Conservation (phyloP, 2,113 vertebrate species). For the Elephas maximus region DNA sequence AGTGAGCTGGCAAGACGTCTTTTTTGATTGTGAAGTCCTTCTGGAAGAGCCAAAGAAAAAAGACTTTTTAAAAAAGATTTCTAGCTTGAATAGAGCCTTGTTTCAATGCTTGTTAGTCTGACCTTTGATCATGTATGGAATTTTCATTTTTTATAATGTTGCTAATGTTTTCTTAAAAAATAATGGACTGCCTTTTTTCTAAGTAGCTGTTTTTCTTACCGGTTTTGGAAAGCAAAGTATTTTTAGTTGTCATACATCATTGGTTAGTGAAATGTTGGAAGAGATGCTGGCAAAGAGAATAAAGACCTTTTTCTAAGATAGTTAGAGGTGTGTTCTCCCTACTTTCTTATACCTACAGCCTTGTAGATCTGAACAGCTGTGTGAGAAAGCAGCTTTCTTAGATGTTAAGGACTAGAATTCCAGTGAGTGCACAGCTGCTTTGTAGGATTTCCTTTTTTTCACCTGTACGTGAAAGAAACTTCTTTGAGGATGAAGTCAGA, state of each 20-base stretch:
- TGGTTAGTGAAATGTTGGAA: conserved; percentile 54
- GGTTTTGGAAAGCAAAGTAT: conserved; percentile 24
- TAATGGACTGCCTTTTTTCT: background rate
- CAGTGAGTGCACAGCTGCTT: background rate
- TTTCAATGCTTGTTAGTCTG: background rate
- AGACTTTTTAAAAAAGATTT: background rate
- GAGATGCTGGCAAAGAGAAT: conserved; percentile 12
- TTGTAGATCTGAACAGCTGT: background rate
- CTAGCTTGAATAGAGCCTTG: background rate
- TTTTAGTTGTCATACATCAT: conserved; percentile 40
- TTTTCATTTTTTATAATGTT: conserved; percentile 28
- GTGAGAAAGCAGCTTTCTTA: background rate
- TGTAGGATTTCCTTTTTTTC: background rate
- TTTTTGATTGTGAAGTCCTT: background rate
- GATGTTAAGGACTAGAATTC: background rate
- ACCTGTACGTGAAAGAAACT: background rate
- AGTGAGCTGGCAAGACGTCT: background rate
- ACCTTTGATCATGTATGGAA: background rate
- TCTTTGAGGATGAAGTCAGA: background rate
- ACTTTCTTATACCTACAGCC: background rate
- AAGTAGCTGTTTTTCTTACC: conserved; percentile 53
- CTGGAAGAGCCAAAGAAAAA: background rate
- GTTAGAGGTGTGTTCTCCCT: background rate
- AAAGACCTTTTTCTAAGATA: background rate
- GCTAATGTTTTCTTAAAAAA: background rate